Evolutionary conservation across 2,797 vertebrate species (phyloP), one percentile per base, ranked within the genome.

Genomic region (Oreortyx pictus): DNA sequence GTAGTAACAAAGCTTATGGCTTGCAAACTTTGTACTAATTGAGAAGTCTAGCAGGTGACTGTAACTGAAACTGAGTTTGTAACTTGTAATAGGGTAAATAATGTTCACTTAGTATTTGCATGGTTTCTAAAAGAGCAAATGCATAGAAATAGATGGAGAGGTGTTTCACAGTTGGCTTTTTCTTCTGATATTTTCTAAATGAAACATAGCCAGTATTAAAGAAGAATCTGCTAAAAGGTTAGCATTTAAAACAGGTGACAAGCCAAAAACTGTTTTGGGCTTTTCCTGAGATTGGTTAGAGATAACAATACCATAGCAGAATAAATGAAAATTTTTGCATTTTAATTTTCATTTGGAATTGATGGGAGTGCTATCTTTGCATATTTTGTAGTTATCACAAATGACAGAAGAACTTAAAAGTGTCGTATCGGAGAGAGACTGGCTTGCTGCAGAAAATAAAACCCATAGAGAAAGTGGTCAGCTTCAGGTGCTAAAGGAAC

Each of bases 381-480:
- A 0, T 6, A 0, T 17, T 50, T 82, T 68, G 10, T 18, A 97
- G 97, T 11, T 96, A 9, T 80, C 86, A 6, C 60, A 91, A 43
- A 65, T 96, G 83, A 82, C 27, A 0, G 86, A 96, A 89, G 88
- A 96, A 88, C 80, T 95, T 2, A 89, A 81, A 81, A 49, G 22
- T 3, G 7, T 95, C 47, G 44, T 27, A 4, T 66, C 61, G 4
- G 85, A 96, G 60, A 91, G 89, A 88, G 87, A 95, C 67, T 68
- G 29, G 56, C 89, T 96, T 50, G 79, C 66, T 66, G 8, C 62
- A 43, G 70, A 56, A 72, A 59, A 5, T 6, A 46, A n/a, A 1
- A n/a, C 4, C 25, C n/a, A 24, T 8, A 20, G 37, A 44, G 89
- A 68, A 46, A 70, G 27, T 9, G 59, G 75, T 56, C 46, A 92